Evolutionary conservation across 2,888 invertebrate genomes (phyloP).

Genomic region (Volucella inflata): DNA sequence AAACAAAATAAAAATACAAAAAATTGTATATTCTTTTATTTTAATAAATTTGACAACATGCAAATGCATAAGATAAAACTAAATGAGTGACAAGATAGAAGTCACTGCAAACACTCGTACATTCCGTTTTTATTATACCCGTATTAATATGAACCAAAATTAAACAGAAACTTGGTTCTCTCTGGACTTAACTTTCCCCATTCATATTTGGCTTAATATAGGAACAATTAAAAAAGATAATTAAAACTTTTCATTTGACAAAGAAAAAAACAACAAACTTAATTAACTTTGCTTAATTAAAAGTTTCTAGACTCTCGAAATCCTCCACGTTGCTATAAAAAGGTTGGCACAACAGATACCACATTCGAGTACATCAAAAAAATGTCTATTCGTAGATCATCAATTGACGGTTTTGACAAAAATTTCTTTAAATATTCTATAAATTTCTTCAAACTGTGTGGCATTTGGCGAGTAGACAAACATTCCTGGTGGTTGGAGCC

Average conservation of each 20-base stretch:
- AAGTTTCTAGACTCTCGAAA: slow-evolving; percentile 15
- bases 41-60: too few species aligned
- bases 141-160: too few species aligned
- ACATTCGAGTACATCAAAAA: background rate
- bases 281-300: slow-evolving; percentile 47
- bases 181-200: background rate
- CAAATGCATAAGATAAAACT: too few species aligned
- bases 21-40: too few species aligned
- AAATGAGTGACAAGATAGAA: too few species aligned
- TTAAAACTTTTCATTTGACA: slow-evolving; percentile 43
- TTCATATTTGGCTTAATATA: slow-evolving; percentile 13
- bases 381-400: slow-evolving; percentile 29
- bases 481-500: slow-evolving; percentile 31
- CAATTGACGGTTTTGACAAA: background rate
- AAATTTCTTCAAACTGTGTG: slow-evolving; percentile 42
- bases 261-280: slow-evolving; percentile 11
- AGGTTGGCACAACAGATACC: background rate
- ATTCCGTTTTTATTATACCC: too few species aligned
- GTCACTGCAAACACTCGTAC: too few species aligned
- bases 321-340: slow-evolving; percentile 24
- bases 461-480: slow-evolving; percentile 28
- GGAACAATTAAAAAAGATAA: slow-evolving; percentile 45
- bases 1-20: too few species aligned
- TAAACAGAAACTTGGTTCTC: background rate
- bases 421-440: slow-evolving; percentile 33